Evolutionary conservation across 1,140 invertebrate genomes (phyloP).

Genomic region (Mya arenaria): DNA sequence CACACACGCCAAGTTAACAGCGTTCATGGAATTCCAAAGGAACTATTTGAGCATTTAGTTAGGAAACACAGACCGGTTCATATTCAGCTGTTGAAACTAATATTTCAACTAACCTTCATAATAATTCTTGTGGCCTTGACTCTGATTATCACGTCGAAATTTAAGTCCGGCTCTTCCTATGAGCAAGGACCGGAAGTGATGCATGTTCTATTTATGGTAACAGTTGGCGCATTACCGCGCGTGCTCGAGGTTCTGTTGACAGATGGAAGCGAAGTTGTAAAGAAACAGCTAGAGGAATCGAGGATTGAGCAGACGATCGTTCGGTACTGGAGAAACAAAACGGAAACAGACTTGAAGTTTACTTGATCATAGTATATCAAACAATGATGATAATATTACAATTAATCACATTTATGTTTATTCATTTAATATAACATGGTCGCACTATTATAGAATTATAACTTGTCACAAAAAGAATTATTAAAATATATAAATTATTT

Average conservation of each 20-base stretch:
- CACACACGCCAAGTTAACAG: neutral
- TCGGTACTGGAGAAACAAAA: neutral
- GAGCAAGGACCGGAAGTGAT: slow-evolving; percentile 10
- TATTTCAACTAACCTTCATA: neutral
- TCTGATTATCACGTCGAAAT: neutral
- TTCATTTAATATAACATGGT: no score
- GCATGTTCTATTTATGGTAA: slow-evolving; percentile 17
- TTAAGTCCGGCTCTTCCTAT: neutral
- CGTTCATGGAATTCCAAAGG: slow-evolving; percentile 19
- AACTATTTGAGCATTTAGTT: slow-evolving; percentile 16
- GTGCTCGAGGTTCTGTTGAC: neutral
- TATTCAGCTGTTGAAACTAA: neutral
- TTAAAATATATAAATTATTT: no score
- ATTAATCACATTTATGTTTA: no score
- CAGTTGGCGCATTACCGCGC: neutral
- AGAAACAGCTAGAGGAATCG: neutral
- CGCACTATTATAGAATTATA: no score
- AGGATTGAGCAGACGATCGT: slow-evolving; percentile 1
- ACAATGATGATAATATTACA: no score
- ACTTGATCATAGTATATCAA: no score
- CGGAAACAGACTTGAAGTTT: no score
- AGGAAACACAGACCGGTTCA: slow-evolving; percentile 7
- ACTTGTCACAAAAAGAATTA: no score
- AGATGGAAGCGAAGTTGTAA: neutral
- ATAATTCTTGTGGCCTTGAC: neutral